Evolutionary conservation across 2,113 vertebrate genomes (phyloP), one percentile per base, ranked within the genome.

Genomic region (Sialia sialis): DNA sequence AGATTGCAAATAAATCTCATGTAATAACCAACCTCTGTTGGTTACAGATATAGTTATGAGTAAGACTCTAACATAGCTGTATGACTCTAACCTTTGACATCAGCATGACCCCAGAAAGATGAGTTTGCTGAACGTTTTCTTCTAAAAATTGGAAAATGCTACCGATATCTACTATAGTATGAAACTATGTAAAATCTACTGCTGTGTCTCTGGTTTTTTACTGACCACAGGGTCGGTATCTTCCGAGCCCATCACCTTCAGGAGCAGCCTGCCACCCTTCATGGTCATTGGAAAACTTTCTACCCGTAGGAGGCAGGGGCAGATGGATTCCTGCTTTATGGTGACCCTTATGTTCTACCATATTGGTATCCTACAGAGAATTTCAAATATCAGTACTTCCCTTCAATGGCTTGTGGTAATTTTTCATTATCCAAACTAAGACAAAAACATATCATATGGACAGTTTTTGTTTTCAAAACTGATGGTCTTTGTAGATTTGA

Each of bases 171-270:
- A 51, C 26, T 51, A 51, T 51, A 51, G 0, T 64, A 58, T n/a
- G 26, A 82, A 72, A 60, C 0, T 0, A 15, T 27, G 26, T 75
- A 27, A 76, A 84, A 38, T 10, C 16, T 81, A 13, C 13, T 36
- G 30, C 32, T 62, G 17, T 52, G 10, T 34, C 17, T 88, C 26
- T 46, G 22, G 2, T 30, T 38, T 81, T 51, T 94, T 81, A 56
- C 32, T 72, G 36, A 69, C 51, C 2, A 1, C 14, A n/a, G 13
- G 6, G 19, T 32, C 34, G 63, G 0, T 25, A 32, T 49, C 20
- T 68, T 69, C 23, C 0, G 8, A 78, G 30, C 15, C 22, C 14
- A 30, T 18, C 1, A 2, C 10, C 32, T 59, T 16, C 43, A 15
- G 16, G 56, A 81, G 23, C 36, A 60, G 63, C 19, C 26, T 77